Conservation (phyloP, 2,113 vertebrate genomes). For the Podarcis muralis region DNA sequence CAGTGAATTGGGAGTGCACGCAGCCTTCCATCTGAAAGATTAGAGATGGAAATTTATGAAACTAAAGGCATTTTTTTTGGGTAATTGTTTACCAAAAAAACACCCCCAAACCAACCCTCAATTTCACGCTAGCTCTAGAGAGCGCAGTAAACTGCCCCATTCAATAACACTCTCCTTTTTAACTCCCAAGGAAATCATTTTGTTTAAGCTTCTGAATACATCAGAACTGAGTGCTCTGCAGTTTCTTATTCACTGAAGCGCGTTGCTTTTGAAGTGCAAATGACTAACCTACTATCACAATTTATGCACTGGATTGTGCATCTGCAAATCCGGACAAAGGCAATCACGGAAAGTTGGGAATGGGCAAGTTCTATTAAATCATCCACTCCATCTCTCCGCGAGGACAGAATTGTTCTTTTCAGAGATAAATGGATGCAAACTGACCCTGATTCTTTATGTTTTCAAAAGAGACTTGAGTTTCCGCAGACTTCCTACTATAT, state of each 20-base stretch:
- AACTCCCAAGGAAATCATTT: neutral
- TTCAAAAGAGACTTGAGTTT: conserved; percentile 23
- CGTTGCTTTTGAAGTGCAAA: neutral
- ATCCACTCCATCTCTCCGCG: neutral
- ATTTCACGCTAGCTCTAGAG: conserved; percentile 25
- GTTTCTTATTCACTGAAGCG: conserved; percentile 18
- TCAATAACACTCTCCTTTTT: neutral
- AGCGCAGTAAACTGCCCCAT: neutral
- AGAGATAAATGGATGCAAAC: conserved; percentile 25
- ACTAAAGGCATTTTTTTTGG: conserved; percentile 9
- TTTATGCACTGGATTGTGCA: conserved; percentile 6
- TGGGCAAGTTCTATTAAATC: neutral
- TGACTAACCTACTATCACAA: conserved; percentile 11
- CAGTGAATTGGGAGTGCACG: neutral
- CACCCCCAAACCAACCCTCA: neutral
- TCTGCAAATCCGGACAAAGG: conserved; percentile 25
- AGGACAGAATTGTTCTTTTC: conserved; percentile 34
- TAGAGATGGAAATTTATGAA: conserved; percentile 33
- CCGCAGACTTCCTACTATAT: neutral
- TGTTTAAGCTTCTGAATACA: conserved; percentile 4
- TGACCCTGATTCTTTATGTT: conserved; percentile 25
- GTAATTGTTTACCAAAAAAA: conserved; percentile 15
- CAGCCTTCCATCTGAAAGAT: neutral
- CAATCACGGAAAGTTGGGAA: conserved; percentile 37
- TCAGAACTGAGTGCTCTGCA: conserved; percentile 2